Percentiles rank a stretch among this genome's conserved stretches.
Evolutionary conservation across 2,797 vertebrate genomes (phyloP).

Genomic region (Brachyalestes nurse): DNA sequence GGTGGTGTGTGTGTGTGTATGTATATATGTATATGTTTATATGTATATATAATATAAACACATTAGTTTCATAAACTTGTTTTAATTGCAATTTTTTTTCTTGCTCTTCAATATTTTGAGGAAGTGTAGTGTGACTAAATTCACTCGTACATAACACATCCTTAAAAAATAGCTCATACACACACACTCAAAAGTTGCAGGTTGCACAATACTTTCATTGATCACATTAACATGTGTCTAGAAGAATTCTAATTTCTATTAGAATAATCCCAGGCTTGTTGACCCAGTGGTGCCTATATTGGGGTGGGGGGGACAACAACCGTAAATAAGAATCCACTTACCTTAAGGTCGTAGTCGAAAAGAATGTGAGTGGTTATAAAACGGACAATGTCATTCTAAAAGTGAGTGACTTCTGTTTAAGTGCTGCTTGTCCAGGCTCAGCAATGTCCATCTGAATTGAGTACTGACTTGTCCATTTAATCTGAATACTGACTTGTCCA

Average conservation of each 20-base stretch:
- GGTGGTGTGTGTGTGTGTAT: too few species aligned
- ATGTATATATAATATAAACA: too few species aligned
- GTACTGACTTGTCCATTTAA: slow-evolving; percentile 11
- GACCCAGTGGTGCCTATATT: neutral
- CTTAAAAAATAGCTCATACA: slow-evolving; percentile 2
- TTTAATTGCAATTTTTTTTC: slow-evolving; percentile 31
- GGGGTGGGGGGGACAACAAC: neutral
- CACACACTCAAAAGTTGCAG: neutral
- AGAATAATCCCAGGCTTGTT: neutral
- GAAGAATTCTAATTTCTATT: slow-evolving; percentile 26
- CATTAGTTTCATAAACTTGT: neutral
- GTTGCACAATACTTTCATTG: slow-evolving; percentile 17
- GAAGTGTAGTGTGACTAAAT: slow-evolving; percentile 47
- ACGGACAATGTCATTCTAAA: slow-evolving; percentile 25
- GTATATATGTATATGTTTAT: too few species aligned
- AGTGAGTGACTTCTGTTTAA: slow-evolving; percentile 9
- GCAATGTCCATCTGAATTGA: slow-evolving; percentile 26
- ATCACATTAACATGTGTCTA: slow-evolving; percentile 29
- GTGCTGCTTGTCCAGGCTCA: slow-evolving; percentile 24
- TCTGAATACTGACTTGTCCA: slow-evolving; percentile 30
- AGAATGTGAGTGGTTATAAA: slow-evolving; percentile 25
- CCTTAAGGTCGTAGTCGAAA: slow-evolving; percentile 22
- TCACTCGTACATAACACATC: slow-evolving; percentile 37
- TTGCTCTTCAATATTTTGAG: slow-evolving; percentile 38
- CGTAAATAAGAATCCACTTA: slow-evolving; percentile 23